phyloP scores from a whole-genome alignment of 2,888 invertebrate species.

The Athalia circularis region DNA sequence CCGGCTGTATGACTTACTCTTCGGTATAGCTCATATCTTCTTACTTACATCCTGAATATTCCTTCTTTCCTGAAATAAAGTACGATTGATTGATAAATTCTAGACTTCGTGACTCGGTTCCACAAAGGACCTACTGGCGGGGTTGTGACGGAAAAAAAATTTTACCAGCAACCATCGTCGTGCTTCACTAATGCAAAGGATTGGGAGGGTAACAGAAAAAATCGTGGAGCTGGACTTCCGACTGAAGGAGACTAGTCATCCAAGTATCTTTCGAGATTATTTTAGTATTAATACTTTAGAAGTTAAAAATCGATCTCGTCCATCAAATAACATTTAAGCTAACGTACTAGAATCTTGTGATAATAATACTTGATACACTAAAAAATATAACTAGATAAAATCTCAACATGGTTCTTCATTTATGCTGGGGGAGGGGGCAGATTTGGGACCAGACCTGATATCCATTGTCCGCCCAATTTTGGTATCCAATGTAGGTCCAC shows the following conservation, averaged over 20 bases:
- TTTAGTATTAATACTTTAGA: too few species aligned
- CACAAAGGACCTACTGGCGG: slow-evolving; percentile 20
- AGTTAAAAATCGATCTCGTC: too few species aligned
- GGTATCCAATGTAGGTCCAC: not conserved
- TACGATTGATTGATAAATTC: slow-evolving; percentile 14
- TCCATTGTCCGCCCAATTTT: slow-evolving; percentile 12
- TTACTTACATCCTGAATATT: slow-evolving; percentile 1
- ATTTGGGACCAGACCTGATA: slow-evolving; percentile 6
- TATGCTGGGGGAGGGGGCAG: too few species aligned
- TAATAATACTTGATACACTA: too few species aligned
- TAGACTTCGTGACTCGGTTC: slow-evolving; percentile 22
- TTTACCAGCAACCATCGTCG: slow-evolving; percentile 2
- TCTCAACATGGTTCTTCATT: too few species aligned
- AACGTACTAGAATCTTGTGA: too few species aligned
- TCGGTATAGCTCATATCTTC: slow-evolving; percentile 24
- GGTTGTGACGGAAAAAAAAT: slow-evolving; percentile 17
- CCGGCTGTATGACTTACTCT: slow-evolving; percentile 21
- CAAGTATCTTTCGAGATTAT: too few species aligned
- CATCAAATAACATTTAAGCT: too few species aligned
- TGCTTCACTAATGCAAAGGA: slow-evolving; percentile 22
- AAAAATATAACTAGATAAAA: too few species aligned
- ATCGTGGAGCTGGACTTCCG: too few species aligned
- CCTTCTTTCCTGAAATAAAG: not conserved
- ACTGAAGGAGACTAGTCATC: too few species aligned
- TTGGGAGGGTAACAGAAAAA: too few species aligned